Evolutionary conservation across 37 sponge, comb jelly and placozoan species (phyloP), one percentile per base, ranked within the genome.

Genomic region (Agelas oroides): DNA sequence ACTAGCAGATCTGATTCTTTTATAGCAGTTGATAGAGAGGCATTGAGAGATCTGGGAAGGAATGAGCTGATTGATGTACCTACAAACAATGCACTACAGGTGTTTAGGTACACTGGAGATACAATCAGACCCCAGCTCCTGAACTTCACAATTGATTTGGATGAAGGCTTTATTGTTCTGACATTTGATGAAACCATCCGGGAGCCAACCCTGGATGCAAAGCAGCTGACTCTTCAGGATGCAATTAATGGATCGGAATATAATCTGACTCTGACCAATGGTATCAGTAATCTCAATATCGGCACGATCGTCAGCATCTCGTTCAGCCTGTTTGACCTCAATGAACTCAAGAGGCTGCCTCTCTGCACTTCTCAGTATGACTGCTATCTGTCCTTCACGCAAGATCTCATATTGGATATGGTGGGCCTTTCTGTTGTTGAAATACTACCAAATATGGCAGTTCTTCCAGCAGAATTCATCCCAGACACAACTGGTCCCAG

Each of bases 141-240:
- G 23, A 89, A 88, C 30, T 92, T 79, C 70, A 86, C 92, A 24
- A 73, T 97, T 25, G 97, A 97, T 70, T 24, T 97, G 56, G 66
- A 97, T 58, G 21, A 35, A 17, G 95, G 95, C 0, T 1, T 63
- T 12, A 34, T 97, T 2, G 18, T 92, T 30, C 69, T 97, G 53
- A 80, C 87, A 27, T 97, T 94, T 71, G 84, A 92, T 65, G 94
- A 97, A 68, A 97, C 95, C 30, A 92, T 97, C 18, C 53, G 78
- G 25, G 90, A 92, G 68, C 32, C 63, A 12, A 84, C 95, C 5
- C 32, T 97, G 39, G 92, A 97, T 83, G 73, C 78, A 5, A 78
- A 73, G 21, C 83, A 91, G n/a, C n/a, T 97, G 27, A 87, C 88
- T 0, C 73, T 97, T 5, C 77, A 73, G 25, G 81, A 83, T 65